phyloP scores from a whole-genome alignment of 1,140 invertebrate genomes.

The Drosophila sechellia region DNA sequence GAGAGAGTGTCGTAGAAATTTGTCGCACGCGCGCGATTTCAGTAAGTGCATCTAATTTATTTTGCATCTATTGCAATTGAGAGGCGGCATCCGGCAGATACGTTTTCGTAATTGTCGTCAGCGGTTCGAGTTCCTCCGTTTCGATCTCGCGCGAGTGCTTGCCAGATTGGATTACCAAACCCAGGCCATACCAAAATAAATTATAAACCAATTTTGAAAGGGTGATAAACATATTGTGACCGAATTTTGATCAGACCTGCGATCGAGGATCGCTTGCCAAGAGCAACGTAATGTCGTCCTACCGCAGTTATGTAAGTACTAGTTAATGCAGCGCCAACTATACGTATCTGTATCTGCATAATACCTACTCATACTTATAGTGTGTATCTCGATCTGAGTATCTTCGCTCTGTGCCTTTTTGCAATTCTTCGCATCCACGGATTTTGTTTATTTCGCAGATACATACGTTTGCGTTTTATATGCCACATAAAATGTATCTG shows the following conservation, averaged over 20 bases:
- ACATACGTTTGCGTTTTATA: background rate
- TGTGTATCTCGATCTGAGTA: constrained; percentile 18
- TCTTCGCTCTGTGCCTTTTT: constrained; percentile 49
- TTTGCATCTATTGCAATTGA: constrained; percentile 80
- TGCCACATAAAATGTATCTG: constrained; percentile 31
- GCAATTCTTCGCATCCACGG: constrained; percentile 43
- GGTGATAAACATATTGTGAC: constrained; percentile 9
- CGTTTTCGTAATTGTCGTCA: constrained; percentile 51
- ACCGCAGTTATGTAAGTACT: constrained; percentile 84
- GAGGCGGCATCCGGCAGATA: constrained; percentile 63
- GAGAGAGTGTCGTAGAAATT: constrained; percentile 25
- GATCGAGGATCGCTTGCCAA: constrained; percentile 42
- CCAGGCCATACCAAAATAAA: constrained; percentile 19
- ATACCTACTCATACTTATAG: constrained; percentile 13
- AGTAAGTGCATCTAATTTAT: constrained; percentile 77
- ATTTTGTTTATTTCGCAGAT: constrained; percentile 52
- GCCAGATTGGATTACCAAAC: constrained; percentile 59
- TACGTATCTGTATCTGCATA: constrained; percentile 32
- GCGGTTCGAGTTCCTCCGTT: constrained; percentile 38
- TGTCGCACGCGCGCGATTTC: constrained; percentile 47
- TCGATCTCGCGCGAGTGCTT: constrained; percentile 36
- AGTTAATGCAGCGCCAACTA: constrained; percentile 55
- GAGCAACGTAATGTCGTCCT: constrained; percentile 79
- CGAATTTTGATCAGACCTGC: constrained; percentile 27
- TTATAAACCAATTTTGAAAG: constrained; percentile 6